Evolutionary conservation across 2,888 invertebrate genomes (phyloP).

Genomic region (Drosophila basisetae): DNA sequence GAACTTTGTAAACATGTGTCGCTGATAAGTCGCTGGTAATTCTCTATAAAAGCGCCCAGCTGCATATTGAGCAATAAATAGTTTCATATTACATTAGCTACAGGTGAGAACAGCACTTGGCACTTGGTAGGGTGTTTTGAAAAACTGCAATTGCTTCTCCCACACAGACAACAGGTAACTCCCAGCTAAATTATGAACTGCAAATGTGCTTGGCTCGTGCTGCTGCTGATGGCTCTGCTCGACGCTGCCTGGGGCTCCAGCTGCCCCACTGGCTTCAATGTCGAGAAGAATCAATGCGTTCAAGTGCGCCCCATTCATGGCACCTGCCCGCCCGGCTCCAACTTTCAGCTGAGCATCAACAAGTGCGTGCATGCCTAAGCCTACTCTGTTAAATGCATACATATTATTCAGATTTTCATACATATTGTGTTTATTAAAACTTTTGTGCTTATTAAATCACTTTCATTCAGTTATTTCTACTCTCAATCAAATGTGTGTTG

Average conservation of each 20-base stretch:
- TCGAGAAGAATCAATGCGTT: slow-evolving; percentile 61
- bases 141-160: slow-evolving; percentile 8
- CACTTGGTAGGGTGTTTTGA: not conserved
- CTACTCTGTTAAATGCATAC: not conserved
- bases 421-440: slow-evolving; percentile 17
- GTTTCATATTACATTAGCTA: slow-evolving; percentile 37
- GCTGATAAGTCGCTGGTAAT: slow-evolving; percentile 28
- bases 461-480: not conserved
- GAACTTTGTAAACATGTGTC: slow-evolving; percentile 30
- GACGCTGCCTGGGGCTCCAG: slow-evolving; percentile 39
- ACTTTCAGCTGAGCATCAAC: slow-evolving; percentile 63
- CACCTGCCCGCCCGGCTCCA: slow-evolving; percentile 73
- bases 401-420: not conserved
- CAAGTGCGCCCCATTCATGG: slow-evolving; percentile 77
- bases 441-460: not conserved
- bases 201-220: slow-evolving; percentile 58
- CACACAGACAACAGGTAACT: not conserved
- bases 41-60: slow-evolving; percentile 51
- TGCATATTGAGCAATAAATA: slow-evolving; percentile 30
- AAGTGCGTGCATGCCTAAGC: slow-evolving; percentile 72
- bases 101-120: slow-evolving; percentile 35
- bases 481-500: not conserved
- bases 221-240: slow-evolving; percentile 54
- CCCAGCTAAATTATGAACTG: slow-evolving; percentile 41
- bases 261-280: slow-evolving; percentile 60